phyloP scores from a whole-genome alignment of 2,797 vertebrate genomes.

The Microhierax caerulescens region DNA sequence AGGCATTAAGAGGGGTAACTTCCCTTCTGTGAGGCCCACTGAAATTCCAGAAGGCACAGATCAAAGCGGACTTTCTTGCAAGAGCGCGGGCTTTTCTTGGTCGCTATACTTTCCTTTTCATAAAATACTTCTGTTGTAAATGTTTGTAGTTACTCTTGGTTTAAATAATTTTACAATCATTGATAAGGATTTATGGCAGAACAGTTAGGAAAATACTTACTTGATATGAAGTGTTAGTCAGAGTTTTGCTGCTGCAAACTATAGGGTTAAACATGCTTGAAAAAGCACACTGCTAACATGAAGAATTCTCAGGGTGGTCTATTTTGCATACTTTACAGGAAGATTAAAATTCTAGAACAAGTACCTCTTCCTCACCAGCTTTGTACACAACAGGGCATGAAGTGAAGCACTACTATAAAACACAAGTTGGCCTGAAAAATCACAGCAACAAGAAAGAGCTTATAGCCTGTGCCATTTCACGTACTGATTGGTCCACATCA shows the following conservation, averaged over 20 bases:
- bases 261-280: neutral
- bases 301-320: neutral
- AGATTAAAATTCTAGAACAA: neutral
- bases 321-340: neutral
- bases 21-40: slow-evolving; percentile 9
- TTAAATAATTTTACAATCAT: neutral
- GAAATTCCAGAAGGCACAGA: slow-evolving; percentile 34
- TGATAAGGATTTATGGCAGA: neutral
- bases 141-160: neutral
- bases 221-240: neutral
- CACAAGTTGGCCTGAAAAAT: neutral
- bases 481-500: rapidly evolving
- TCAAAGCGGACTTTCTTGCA: slow-evolving; percentile 38
- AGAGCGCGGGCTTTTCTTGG: neutral
- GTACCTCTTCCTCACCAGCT: neutral
- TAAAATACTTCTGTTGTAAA: neutral
- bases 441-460: neutral
- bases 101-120: neutral
- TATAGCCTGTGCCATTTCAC: neutral
- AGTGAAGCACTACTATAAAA: rapidly evolving
- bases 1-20: neutral
- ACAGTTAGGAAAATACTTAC: neutral
- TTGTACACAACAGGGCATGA: neutral
- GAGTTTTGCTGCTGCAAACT: neutral
- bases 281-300: neutral